Conservation (phyloP, 2,113 vertebrate species). For the Meriones unguiculatus region DNA sequence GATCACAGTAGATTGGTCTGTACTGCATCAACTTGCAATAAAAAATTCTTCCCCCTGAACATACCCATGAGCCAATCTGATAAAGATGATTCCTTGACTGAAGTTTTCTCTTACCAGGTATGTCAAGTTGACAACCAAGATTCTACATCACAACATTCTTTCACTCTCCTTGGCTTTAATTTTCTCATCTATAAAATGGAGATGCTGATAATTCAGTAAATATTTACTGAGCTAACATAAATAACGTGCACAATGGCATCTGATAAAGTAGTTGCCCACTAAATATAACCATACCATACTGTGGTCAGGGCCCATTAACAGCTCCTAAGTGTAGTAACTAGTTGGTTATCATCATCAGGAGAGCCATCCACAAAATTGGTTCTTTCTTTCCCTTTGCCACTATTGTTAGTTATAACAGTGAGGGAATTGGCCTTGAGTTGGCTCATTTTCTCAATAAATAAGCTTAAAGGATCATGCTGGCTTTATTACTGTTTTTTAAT, state of each 20-base stretch:
- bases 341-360: not conserved
- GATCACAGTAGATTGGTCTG: no score
- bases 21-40: not conserved
- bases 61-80: not conserved
- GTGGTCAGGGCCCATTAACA: not conserved
- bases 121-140: not conserved
- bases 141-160: not conserved
- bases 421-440: slow-evolving; percentile 50
- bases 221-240: not conserved
- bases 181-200: not conserved
- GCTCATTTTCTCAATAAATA: slow-evolving; percentile 70
- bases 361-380: not conserved
- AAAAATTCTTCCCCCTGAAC: not conserved
- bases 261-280: not conserved
- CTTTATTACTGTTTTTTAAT: slow-evolving; percentile 70
- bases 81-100: not conserved
- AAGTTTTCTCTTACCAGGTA: not conserved
- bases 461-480: slow-evolving; percentile 54
- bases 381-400: not conserved
- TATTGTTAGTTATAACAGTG: slow-evolving; percentile 53
- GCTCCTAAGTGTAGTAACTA: not conserved
- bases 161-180: not conserved
- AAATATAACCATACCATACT: not conserved
- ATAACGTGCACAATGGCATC: not conserved
- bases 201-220: not conserved